These are phyloP conservation scores for Deilephila elpenor DNA, from an alignment of 2,888 invertebrate species.

Conservation along the genomic window DNA sequence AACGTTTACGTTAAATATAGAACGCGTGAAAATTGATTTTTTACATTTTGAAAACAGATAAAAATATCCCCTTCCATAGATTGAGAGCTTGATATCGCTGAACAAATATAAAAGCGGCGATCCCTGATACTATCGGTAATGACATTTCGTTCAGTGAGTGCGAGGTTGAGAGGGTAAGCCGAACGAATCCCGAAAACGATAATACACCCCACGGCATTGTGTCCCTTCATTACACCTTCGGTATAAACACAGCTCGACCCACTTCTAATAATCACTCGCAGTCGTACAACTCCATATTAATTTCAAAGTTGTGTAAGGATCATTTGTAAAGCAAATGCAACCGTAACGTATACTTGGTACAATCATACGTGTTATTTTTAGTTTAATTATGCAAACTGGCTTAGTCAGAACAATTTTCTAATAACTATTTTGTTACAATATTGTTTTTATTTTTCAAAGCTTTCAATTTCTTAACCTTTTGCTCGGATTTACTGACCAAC, in stretches of 20 bases:
- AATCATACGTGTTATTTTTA: not conserved
- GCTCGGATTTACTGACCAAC: too few relatives aligned
- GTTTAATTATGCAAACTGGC: not conserved
- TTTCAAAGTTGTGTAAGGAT: conserved; percentile 38
- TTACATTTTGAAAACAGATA: conserved; percentile 33
- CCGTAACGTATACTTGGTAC: not conserved
- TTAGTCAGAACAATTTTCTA: not conserved
- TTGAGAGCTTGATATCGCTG: conserved; percentile 29
- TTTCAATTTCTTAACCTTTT: too few relatives aligned
- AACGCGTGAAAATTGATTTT: conserved; percentile 29
- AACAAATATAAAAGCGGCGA: conserved; percentile 33
- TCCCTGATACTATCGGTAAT: conserved; percentile 40
- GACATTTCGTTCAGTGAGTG: conserved; percentile 39
- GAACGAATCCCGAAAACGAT: conserved; percentile 39
- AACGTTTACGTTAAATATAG: conserved; percentile 18
- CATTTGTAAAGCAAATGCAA: not conserved
- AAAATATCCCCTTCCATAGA: conserved; percentile 40
- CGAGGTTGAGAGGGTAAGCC: conserved; percentile 39
- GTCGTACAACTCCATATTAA: conserved; percentile 46
- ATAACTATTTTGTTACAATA: not conserved
- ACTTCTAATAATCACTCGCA: conserved; percentile 50
- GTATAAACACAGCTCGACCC: conserved; percentile 39
- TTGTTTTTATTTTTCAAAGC: too few relatives aligned
- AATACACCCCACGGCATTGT: conserved; percentile 32
- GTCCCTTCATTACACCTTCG: conserved; percentile 21